phyloP scores from a whole-genome alignment of 2,888 invertebrate genomes.

The Melieria omissa region DNA sequence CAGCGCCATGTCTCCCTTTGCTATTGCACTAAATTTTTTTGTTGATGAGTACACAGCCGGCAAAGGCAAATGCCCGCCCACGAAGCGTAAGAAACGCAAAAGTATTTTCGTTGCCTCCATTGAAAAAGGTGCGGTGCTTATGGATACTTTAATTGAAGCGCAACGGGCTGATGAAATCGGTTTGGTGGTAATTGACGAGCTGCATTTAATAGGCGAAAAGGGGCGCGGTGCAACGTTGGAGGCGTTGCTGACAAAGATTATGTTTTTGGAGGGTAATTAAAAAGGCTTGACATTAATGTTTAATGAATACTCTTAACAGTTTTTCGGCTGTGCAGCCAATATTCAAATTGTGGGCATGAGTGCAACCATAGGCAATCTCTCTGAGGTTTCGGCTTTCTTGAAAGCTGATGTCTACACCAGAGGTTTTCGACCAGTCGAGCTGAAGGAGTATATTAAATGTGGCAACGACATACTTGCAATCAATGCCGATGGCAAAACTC shows the following conservation, averaged over 20 bases:
- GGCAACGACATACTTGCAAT: constrained; percentile 72
- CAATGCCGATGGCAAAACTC: constrained; percentile 66
- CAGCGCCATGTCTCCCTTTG: constrained; percentile 80
- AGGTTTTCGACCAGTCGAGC: constrained; percentile 89
- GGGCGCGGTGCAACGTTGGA: constrained; percentile 89
- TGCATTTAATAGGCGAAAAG: constrained; percentile 91
- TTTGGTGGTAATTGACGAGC: constrained; percentile 86
- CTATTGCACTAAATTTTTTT: constrained; percentile 85
- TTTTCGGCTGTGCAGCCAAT: constrained; percentile 65
- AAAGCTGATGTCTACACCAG: constrained; percentile 83
- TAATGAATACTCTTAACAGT: background rate
- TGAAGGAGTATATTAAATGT: constrained; percentile 85
- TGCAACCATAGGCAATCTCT: constrained; percentile 93
- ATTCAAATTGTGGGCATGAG: constrained; percentile 97
- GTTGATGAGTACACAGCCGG: constrained; percentile 96
- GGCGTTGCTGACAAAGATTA: constrained; percentile 82
- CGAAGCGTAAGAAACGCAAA: constrained; percentile 77
- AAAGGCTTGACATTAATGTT: background rate
- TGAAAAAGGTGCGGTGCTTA: constrained; percentile 88
- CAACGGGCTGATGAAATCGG: constrained; percentile 82
- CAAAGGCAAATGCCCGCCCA: constrained; percentile 89
- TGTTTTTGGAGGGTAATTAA: constrained; percentile 74
- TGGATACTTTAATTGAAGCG: constrained; percentile 86
- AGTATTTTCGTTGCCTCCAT: constrained; percentile 93
- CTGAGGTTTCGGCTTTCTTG: constrained; percentile 83